Evolutionary conservation across 2,113 vertebrate genomes (phyloP).

Genomic region (Baryphthengus martii): DNA sequence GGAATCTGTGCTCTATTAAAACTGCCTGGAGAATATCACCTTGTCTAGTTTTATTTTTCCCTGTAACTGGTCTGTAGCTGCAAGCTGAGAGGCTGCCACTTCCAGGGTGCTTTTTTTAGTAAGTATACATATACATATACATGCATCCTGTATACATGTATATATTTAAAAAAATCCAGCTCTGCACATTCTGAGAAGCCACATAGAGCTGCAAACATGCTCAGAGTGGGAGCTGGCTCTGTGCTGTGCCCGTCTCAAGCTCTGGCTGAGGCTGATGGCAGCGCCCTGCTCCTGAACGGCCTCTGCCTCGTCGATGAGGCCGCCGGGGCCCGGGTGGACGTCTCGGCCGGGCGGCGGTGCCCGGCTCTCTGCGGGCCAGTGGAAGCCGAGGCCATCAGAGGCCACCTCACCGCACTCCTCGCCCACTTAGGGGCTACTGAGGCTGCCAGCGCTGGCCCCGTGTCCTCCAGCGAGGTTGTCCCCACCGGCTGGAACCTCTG

Average conservation of each 20-base stretch:
- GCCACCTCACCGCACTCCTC: slow-evolving; percentile 62
- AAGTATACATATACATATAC: rapidly evolving
- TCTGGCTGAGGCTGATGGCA: too few species aligned
- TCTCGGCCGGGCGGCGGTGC: slow-evolving; percentile 64
- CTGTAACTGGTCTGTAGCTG: background rate
- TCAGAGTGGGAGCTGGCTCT: too few species aligned
- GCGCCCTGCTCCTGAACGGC: background rate
- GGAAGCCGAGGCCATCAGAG: slow-evolving; percentile 34
- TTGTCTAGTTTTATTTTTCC: background rate
- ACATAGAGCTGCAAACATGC: background rate
- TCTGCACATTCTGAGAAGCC: rapidly evolving
- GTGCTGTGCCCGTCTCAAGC: background rate
- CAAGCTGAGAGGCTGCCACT: too few species aligned
- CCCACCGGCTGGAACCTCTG: slow-evolving; percentile 84
- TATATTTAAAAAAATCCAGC: background rate
- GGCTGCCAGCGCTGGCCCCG: background rate
- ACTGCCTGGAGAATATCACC: background rate
- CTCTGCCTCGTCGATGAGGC: too few species aligned
- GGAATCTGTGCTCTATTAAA: slow-evolving; percentile 18
- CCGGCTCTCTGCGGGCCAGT: slow-evolving; percentile 59
- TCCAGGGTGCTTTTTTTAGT: rapidly evolving
- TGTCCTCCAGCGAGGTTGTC: slow-evolving; percentile 52
- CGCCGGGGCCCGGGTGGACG: slow-evolving; percentile 82
- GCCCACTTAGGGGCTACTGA: slow-evolving; percentile 50
- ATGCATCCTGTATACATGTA: rapidly evolving